Conservation (phyloP, 2,888 invertebrate species). For the Hetaerina titia region DNA sequence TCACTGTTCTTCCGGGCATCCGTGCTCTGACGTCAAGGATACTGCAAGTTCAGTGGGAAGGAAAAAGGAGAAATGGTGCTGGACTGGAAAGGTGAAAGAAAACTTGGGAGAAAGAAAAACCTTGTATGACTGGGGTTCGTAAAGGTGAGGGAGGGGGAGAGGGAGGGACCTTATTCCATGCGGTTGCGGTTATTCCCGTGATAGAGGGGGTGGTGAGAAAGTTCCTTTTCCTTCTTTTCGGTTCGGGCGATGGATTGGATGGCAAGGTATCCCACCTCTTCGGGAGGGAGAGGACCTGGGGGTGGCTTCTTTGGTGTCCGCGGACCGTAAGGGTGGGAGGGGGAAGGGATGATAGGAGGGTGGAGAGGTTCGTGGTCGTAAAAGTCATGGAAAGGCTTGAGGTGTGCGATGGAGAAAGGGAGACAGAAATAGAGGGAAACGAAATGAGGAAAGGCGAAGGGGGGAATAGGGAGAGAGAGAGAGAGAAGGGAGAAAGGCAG, state of each 20-base stretch:
- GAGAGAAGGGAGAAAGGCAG: background rate
- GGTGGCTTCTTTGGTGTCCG: background rate
- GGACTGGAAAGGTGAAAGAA: background rate
- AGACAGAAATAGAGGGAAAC: background rate
- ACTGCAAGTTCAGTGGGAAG: background rate
- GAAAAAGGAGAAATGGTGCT: background rate
- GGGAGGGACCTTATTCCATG: background rate
- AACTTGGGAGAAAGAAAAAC: background rate
- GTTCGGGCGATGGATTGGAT: background rate
- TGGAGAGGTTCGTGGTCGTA: conserved; percentile 16
- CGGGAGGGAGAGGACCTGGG: background rate
- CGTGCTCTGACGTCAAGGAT: no score
- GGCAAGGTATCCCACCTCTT: background rate
- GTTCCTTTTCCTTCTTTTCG: background rate
- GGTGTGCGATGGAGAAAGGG: background rate
- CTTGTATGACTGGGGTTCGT: background rate
- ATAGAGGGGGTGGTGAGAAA: conserved; percentile 5
- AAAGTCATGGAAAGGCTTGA: conserved; percentile 22
- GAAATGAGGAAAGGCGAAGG: background rate
- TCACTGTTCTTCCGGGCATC: no score
- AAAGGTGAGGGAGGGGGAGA: background rate
- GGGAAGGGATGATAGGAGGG: background rate
- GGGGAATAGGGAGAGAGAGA: background rate
- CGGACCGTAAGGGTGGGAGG: background rate
- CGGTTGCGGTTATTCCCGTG: conserved; percentile 16